Evolutionary conservation across 2,797 vertebrate genomes (phyloP), one percentile per base, ranked within the genome.

Genomic region (Selene dorsalis): DNA sequence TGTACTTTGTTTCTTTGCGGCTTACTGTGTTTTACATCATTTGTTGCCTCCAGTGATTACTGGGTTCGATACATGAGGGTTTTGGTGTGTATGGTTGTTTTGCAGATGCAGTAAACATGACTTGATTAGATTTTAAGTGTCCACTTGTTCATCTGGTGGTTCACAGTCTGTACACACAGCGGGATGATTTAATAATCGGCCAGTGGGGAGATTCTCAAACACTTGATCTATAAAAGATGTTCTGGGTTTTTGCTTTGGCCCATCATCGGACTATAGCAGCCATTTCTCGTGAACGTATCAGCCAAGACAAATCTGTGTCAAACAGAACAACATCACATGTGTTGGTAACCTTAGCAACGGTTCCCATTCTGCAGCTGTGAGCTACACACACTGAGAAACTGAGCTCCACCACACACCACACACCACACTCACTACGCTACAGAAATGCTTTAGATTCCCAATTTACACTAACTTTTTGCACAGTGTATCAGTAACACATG

Each of bases 251-350:
- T 53, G 56, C 57, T 80, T 80, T 85, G 84, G 83, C 77, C 83
- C 69, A 62, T 71, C 70, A 64, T 30, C 63, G 60, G 39, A 22
- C 48, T 75, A 39, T 28, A 64, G 64, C 71, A 63, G 79, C 57
- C 57, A 67, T 73, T 39, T 86, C 55, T 80, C 9, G 28, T 63
- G 20, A 73, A 71, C 6, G 3, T 53, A 56, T 72, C 55, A 47
- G 78, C 76, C 84, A 84, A 83, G 39, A 72, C 39, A 80, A 84
- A 81, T 78, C 28, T 41, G 20, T 66, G 60, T 86, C 76, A 84
- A 76, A 72, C 59, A 55, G 39, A 41, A 58, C 57, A 73, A 61
- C n/a, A 41, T 78, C 45, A 63, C 38, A 68, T 78, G 70, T 43
- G 55, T 53, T 67, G 43, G 70, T 77, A 71, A 71, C 48, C 76